These are phyloP conservation scores for Parthenolecanium corni DNA, from an alignment of 2,888 invertebrate genomes.

Conservation along the genomic window DNA sequence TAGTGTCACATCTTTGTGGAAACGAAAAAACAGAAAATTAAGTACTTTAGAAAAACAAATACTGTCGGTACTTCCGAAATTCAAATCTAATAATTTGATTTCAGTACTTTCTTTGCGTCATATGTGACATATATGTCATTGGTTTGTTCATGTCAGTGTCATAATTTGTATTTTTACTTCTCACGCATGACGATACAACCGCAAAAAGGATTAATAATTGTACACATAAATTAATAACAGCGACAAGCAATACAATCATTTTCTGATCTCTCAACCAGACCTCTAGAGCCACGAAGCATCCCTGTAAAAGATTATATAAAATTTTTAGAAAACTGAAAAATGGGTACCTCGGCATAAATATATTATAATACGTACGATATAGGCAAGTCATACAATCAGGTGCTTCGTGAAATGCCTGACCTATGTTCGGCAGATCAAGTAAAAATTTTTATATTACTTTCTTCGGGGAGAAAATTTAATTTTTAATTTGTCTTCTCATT, in stretches of 20 bases:
- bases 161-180: not conserved
- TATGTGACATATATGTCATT: not conserved
- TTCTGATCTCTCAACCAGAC: slow-evolving; percentile 68
- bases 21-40: too few relatives aligned
- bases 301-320: slow-evolving; percentile 42
- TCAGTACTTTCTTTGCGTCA: not conserved
- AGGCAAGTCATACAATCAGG: too few relatives aligned
- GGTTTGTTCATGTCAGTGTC: slow-evolving; percentile 11
- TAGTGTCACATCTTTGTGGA: too few relatives aligned
- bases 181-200: slow-evolving; percentile 31
- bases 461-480: too few relatives aligned
- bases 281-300: slow-evolving; percentile 57
- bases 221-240: slow-evolving; percentile 55
- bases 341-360: slow-evolving; percentile 5
- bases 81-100: too few relatives aligned
- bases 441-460: too few relatives aligned
- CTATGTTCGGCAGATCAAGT: too few relatives aligned
- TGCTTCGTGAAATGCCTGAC: too few relatives aligned
- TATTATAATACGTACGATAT: too few relatives aligned
- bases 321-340: slow-evolving; percentile 22
- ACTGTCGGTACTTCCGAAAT: too few relatives aligned
- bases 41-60: too few relatives aligned
- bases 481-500: too few relatives aligned
- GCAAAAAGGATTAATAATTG: slow-evolving; percentile 56
- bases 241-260: slow-evolving; percentile 51